These are phyloP conservation scores for Peromyscus californicus DNA, from an alignment of 2,113 vertebrate genomes.

Conservation along the genomic window DNA sequence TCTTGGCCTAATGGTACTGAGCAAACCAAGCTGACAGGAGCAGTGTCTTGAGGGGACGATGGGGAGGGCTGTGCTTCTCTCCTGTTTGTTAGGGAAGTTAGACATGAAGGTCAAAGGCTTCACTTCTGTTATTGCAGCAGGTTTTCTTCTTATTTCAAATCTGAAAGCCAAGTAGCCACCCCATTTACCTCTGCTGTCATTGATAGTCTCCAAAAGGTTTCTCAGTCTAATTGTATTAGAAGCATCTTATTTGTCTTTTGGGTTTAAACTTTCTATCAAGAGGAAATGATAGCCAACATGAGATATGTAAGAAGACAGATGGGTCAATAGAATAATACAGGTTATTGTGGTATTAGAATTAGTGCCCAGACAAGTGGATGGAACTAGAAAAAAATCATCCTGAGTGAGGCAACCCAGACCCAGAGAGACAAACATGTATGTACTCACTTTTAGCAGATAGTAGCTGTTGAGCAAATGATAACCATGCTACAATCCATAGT, in stretches of 20 bases:
- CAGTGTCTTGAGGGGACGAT: background rate
- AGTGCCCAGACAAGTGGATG: accelerated
- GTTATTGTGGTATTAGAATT: background rate
- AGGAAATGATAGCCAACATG: background rate
- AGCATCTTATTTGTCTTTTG: background rate
- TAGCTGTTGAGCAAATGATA: background rate
- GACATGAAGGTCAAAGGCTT: background rate
- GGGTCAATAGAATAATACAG: background rate
- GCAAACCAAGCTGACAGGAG: background rate
- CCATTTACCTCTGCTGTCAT: background rate
- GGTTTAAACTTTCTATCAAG: constrained; percentile 13
- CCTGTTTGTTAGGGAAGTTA: background rate
- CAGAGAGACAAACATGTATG: background rate
- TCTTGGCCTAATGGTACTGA: background rate
- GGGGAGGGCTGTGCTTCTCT: background rate
- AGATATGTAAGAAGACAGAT: background rate
- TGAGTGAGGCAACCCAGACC: background rate
- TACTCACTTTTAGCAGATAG: background rate
- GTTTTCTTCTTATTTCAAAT: constrained; percentile 27
- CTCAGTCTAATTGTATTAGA: constrained; percentile 22
- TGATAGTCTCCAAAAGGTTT: background rate
- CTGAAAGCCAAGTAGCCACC: background rate
- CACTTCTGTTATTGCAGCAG: background rate
- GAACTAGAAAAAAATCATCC: background rate
- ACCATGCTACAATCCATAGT: background rate